Base-by-base conservation (phyloP, 2,797 vertebrate species). In the Bovichtus variegatus region DNA sequence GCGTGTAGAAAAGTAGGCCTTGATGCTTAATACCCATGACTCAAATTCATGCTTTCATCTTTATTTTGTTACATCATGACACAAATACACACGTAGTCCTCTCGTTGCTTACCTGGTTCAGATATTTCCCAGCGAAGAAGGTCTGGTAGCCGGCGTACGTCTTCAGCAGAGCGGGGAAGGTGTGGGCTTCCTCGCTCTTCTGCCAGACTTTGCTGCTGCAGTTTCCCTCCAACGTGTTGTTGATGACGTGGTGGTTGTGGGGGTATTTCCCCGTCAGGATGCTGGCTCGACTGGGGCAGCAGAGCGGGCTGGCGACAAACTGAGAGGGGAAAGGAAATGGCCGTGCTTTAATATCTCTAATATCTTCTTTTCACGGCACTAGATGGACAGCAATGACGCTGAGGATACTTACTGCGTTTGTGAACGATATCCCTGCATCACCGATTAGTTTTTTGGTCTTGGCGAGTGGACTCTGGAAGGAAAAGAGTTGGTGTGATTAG, bases 221-320 rank as follows among this genome's bases (percentile, higher is more conserved):
- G 95, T 99, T 99, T 5, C 98, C 98, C 88, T 98, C 97, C 60
- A 99, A 64, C 0, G 98, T 99, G 94, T 99, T 99, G 93, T 99
- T 99, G 77, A 97, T 95, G 36, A 99, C 97, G 5, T 96, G 97
- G 89, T 99, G 98, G 88, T 99, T 99, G 87, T 99, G 98, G 2
- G 97, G 98, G 41, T 99, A 99, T 84, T 97, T 98, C 36, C 98
- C 98, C 0, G 97, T 98, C 91, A 99, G 94, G 94, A 99, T 98
- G 80, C 97, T 99, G 72, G 98, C 97, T 69, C 98, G 94, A 82
- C 98, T 99, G 9, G 98, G 98, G 84, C 98, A 99, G 93, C 98
- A 99, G 58, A 99, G 95, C 0, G 98, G 97, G 85, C 97, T 99
- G 86, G 97, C 97, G 23, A 99, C 98, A 2, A 97, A 98, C 98